These are phyloP conservation scores for Timema cristinae DNA, from an alignment of 2,888 invertebrate genomes.

Conservation along the genomic window DNA sequence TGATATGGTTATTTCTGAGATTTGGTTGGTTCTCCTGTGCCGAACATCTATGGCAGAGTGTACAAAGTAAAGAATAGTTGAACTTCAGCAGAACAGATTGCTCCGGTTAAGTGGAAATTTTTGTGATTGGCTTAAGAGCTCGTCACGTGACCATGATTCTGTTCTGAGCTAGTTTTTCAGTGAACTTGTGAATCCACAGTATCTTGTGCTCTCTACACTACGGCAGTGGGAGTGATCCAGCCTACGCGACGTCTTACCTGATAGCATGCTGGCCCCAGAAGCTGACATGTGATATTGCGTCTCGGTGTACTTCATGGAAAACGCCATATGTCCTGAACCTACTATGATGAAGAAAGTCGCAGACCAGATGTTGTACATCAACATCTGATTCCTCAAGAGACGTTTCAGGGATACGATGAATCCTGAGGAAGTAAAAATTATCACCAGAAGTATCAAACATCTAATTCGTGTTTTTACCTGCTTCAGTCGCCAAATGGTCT, in stretches of 20 bases:
- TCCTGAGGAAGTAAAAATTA: conserved; percentile 42
- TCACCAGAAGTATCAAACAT: no score
- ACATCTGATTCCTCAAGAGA: conserved; percentile 59
- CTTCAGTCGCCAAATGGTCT: no score
- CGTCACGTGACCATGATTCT: no score
- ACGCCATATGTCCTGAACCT: conserved; percentile 63
- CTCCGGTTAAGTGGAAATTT: background rate
- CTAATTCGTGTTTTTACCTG: no score
- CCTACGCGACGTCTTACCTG: conserved; percentile 48
- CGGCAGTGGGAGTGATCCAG: background rate
- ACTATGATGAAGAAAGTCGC: conserved; percentile 63
- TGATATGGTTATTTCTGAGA: no score
- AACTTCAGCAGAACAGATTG: no score
- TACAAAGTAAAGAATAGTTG: no score
- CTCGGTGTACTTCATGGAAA: conserved; percentile 70
- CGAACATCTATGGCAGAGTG: no score
- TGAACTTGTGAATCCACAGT: no score
- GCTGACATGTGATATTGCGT: conserved; percentile 65
- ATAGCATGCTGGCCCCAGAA: conserved; percentile 60
- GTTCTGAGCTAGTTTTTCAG: no score
- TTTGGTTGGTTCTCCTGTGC: no score
- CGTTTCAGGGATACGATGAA: conserved; percentile 56
- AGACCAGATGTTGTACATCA: conserved; percentile 62
- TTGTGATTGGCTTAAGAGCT: background rate
- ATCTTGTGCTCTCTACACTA: background rate